Base-by-base conservation (phyloP, 2,888 invertebrate species). In the Horisme vitalbata region DNA sequence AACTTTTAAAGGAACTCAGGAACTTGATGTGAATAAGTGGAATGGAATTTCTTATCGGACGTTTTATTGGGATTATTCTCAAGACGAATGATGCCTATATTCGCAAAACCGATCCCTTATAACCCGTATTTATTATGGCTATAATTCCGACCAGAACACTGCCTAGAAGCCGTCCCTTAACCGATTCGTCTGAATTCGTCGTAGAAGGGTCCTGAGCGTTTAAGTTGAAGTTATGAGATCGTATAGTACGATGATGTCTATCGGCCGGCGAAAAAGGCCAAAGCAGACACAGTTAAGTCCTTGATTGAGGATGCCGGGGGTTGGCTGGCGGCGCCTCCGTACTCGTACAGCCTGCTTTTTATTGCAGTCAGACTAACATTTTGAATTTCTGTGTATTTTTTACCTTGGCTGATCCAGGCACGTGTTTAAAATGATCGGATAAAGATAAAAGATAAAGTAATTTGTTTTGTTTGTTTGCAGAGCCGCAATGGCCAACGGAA, bases 401-500 rank as follows among this genome's bases (percentile, higher is more conserved):
- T n/a, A n/a, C n/a, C n/a, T n/a, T n/a, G n/a, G n/a, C n/a, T n/a
- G n/a, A n/a, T n/a, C n/a, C n/a, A n/a, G n/a, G n/a, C n/a, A 18
- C 18, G 6, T 18, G 18, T 5, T 4, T 15, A 15, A 5, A 4
- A 3, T 15, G 1, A n/a, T 4, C 7, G 1, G 23, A 8, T 23
- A 3, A 23, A n/a, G 23, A 23, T 23, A n/a, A 18, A 5, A 18
- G 18, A 6, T 18, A 1, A 2, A 30, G 14, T 2, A 15, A 30
- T 4, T 4, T 3, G 7, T 8, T 11, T 45, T 52, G 20, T 37
- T 71, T 68, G 63, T 68, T 85, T 82, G 47, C 91, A 95, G 95
- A 72, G 93, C 93, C 80, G 93, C 94, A 23, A 89, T 95, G 54
- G 92, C 94, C 41, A 96, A 97, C 79, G 96, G 96, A 57, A 95